phyloP scores from a whole-genome alignment of 2,888 invertebrate genomes.

The Tachina grossa region DNA sequence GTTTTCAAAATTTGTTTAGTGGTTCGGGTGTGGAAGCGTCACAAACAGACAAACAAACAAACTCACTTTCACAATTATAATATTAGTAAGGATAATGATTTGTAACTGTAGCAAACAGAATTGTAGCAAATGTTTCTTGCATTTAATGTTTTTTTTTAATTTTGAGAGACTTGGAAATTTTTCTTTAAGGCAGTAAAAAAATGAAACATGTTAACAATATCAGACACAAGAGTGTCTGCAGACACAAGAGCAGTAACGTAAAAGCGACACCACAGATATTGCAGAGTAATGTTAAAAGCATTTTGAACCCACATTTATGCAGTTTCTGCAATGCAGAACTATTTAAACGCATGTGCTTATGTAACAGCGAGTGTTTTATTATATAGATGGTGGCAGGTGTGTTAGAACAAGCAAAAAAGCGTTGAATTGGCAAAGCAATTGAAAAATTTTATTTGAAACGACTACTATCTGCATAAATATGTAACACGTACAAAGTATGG shows the following conservation, averaged over 20 bases:
- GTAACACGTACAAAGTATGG: background rate
- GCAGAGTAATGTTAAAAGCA: conserved; percentile 50
- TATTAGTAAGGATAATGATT: too few relatives aligned
- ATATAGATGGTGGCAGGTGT: background rate
- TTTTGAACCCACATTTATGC: conserved; percentile 21
- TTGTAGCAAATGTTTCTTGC: background rate
- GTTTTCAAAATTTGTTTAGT: too few relatives aligned
- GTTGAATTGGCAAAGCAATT: conserved; percentile 74
- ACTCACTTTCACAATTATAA: too few relatives aligned
- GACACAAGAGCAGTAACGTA: too few relatives aligned
- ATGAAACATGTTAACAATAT: background rate
- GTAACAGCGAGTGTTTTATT: background rate
- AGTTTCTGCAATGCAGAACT: conserved; percentile 4
- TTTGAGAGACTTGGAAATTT: conserved; percentile 8
- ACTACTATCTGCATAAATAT: background rate
- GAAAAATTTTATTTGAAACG: conserved; percentile 71
- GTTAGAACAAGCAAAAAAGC: conserved; percentile 58
- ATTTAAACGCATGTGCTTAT: background rate
- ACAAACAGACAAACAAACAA: too few relatives aligned
- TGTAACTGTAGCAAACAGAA: too few relatives aligned
- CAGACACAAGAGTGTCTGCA: background rate
- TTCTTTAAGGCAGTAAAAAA: conserved; percentile 37
- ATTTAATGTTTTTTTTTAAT: conserved; percentile 1
- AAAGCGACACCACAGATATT: conserved; percentile 54
- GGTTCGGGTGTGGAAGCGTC: too few relatives aligned